Evolutionary conservation across 2,113 vertebrate genomes (phyloP), one percentile per base, ranked within the genome.

Genomic region (Oenanthe melanoleuca): DNA sequence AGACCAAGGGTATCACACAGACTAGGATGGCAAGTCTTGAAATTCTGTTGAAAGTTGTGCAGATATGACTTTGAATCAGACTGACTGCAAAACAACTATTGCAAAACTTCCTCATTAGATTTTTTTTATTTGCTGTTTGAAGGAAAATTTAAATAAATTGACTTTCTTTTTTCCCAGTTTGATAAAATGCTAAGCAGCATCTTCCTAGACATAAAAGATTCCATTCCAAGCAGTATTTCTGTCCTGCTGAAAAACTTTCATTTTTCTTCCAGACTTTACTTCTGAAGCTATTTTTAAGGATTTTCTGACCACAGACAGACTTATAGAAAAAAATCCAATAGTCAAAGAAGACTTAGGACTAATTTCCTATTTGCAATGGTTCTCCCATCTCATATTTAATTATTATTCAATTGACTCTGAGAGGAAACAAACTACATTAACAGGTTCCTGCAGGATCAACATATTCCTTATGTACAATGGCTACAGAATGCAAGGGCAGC

Each of bases 401-500:
- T 85, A 55, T 42, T 75, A 70, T 28, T 50, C 61, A 93, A 3
- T 55, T 79, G 78, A 40, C 31, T 67, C n/a, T 37, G 31, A 91
- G 37, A 13, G 23, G 53, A 60, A 91, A 49, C 40, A 84, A 83
- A 63, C 19, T 44, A 8, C 33, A 60, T 19, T 73, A 45, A 60
- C 34, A 24, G 23, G 10, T 4, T 93, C 69, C 80, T 56, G 49
- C 33, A 65, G n/a, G 61, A 74, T 33, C 42, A 74, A 50, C 15
- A 52, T 22, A 63, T 5, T 87, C 25, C 40, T 69, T 40, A 57
- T 1, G 37, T 26, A 38, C 0, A 0, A 57, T 2, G 6, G 38
- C 38, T 70, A 63, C 21, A 75, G 59, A 72, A 75, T 0, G 1
- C 6, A 69, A 34, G 55, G 57, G 53, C 45, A 85, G 42, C 34